phyloP scores from a whole-genome alignment of 2,797 vertebrate species.

The Clarias platycephalus region DNA sequence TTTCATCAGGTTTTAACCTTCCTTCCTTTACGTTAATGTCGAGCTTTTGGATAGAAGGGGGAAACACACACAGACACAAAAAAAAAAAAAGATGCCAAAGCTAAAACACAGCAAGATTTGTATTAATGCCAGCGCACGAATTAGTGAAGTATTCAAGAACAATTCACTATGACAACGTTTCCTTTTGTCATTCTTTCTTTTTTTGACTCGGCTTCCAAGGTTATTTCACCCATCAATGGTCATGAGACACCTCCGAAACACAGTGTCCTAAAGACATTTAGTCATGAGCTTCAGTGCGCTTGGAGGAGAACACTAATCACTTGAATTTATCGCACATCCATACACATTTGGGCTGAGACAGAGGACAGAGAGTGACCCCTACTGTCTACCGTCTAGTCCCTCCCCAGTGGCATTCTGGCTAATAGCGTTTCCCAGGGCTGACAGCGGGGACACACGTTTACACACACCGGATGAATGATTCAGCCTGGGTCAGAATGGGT shows the following conservation, averaged over 20 bases:
- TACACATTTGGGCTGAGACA: background rate
- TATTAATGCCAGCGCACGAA: too few relatives aligned
- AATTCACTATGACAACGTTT: background rate
- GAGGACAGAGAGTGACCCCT: slow-evolving; percentile 35
- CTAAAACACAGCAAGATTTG: background rate
- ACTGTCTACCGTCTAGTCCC: slow-evolving; percentile 28
- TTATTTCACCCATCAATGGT: slow-evolving; percentile 35
- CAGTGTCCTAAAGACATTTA: slow-evolving; percentile 23
- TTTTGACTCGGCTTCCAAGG: slow-evolving; percentile 6
- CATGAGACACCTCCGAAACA: slow-evolving; percentile 48
- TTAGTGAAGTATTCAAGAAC: background rate
- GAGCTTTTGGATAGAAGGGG: background rate
- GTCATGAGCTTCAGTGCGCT: background rate
- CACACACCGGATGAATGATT: background rate
- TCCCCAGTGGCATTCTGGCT: background rate
- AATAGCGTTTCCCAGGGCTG: background rate
- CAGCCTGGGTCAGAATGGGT: background rate
- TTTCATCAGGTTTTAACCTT: slow-evolving; percentile 35
- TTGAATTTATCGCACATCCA: background rate
- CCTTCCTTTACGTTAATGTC: background rate
- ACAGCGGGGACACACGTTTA: background rate
- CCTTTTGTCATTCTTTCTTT: background rate
- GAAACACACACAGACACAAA: too few relatives aligned
- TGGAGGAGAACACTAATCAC: slow-evolving; percentile 17
- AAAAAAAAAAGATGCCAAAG: too few relatives aligned